Base-by-base conservation (phyloP, 2,113 vertebrate species). In the Fukomys damarensis region DNA sequence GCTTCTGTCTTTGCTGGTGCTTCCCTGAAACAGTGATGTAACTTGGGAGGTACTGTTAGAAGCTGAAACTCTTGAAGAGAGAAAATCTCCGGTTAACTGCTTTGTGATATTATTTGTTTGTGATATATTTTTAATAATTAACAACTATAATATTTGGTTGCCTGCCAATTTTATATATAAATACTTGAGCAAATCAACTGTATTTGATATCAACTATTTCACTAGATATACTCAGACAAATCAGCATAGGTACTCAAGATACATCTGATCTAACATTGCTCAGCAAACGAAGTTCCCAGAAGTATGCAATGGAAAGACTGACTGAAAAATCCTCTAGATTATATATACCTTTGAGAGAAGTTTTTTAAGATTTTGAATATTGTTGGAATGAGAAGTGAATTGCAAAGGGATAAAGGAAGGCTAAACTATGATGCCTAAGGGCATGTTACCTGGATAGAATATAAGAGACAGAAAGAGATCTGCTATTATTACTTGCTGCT, bases 31-130 rank as follows among this genome's bases (percentile, higher is more conserved):
- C 99, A 19, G 99, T 99, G 59, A 99, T 99, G 35, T 99, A 99
- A 74, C 99, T 99, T 0, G 99, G 89, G 99, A 99, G 98, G 99
- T 99, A 0, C 93, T 99, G n/a, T 98, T 99, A 88, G 99, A 99
- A 0, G 99, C 99, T 14, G 99, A 99, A 98, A 99, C 97, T 84
- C 99, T 99, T 74, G 99, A 99, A 98, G 99, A 99, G 77, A 98
- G 99, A 96, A 99, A 99, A 83, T 99, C 99, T 28, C 99, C 99
- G 9, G 99, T 99, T 96, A 99, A 99, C 98, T 99, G 99, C 97
- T 99, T 99, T 98, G 99, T 99, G 96, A 99, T 99, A 98, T 98
- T 99, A 77, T 99, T 99, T 98, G 99, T 99, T 91, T 99, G 99
- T 98, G 99, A 99, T 87, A 99, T 99, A 92, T 99, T 99, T 96